Conservation (phyloP, 2,888 invertebrate genomes). For the Bellardia pandia region DNA sequence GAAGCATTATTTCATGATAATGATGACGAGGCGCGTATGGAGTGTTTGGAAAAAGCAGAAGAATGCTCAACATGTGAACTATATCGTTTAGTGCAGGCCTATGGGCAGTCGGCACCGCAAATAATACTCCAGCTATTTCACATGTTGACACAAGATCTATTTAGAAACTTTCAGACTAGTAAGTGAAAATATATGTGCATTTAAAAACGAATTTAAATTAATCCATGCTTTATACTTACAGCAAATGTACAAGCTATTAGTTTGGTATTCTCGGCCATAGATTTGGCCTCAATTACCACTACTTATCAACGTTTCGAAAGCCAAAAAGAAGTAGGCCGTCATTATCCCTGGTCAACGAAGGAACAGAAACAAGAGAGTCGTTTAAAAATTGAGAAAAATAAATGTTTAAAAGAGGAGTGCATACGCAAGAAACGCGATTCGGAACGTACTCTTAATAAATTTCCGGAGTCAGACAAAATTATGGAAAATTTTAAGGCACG, state of each 20-base stretch:
- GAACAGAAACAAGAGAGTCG: slow-evolving; percentile 80
- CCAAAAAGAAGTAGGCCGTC: slow-evolving; percentile 89
- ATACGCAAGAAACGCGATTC: slow-evolving; percentile 78
- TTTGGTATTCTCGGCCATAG: slow-evolving; percentile 88
- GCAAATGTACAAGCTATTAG: slow-evolving; percentile 88
- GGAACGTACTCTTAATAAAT: slow-evolving; percentile 78
- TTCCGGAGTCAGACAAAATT: slow-evolving; percentile 82
- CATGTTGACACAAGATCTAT: slow-evolving; percentile 86
- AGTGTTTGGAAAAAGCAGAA: slow-evolving; percentile 86
- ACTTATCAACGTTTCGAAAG: slow-evolving; percentile 91
- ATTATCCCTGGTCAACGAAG: slow-evolving; percentile 89
- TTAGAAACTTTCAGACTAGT: slow-evolving; percentile 88
- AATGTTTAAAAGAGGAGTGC: slow-evolving; percentile 77
- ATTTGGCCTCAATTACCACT: slow-evolving; percentile 89
- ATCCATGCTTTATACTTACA: slow-evolving; percentile 81
- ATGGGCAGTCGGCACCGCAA: slow-evolving; percentile 91
- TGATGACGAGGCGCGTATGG: slow-evolving; percentile 86
- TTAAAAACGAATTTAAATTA: neutral
- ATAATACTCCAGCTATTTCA: slow-evolving; percentile 88
- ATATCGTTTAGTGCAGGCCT: slow-evolving; percentile 91
- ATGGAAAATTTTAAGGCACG: slow-evolving; percentile 79
- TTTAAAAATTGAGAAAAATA: slow-evolving; percentile 76
- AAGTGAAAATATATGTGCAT: slow-evolving; percentile 74
- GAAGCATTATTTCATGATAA: slow-evolving; percentile 87
- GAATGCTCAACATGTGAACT: slow-evolving; percentile 89